phyloP scores from a whole-genome alignment of 2,113 vertebrate genomes.

The Struthidea cinerea region DNA sequence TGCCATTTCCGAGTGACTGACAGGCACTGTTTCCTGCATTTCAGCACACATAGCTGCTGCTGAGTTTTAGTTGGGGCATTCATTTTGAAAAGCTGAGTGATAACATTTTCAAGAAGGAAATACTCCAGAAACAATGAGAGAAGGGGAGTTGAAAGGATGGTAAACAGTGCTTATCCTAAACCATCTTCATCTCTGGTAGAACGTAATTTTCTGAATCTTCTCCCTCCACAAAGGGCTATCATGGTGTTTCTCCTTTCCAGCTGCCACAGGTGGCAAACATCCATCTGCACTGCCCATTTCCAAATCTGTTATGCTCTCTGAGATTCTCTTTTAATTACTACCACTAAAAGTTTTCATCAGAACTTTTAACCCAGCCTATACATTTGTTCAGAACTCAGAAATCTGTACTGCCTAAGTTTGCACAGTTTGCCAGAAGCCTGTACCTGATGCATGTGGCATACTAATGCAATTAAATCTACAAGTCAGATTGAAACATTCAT shows the following conservation, averaged over 20 bases:
- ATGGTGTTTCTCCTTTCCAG: not conserved
- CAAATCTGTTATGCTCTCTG: not conserved
- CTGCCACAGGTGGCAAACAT: not conserved
- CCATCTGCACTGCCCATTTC: not conserved
- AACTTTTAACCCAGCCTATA: not conserved
- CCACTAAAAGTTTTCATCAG: not conserved
- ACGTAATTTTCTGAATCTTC: not conserved
- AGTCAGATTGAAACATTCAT: not conserved
- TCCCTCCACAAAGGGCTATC: not conserved
- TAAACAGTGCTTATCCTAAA: not conserved
- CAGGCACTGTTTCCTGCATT: not conserved
- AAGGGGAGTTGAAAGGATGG: not conserved
- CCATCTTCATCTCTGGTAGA: not conserved
- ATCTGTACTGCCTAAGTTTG: not conserved
- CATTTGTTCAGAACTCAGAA: not conserved
- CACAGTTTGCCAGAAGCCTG: not conserved
- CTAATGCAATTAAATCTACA: not conserved
- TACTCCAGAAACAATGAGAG: not conserved
- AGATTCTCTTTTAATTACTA: not conserved
- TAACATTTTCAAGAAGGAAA: not conserved
- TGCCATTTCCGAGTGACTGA: not conserved
- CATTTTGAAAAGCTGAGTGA: not conserved
- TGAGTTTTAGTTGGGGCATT: not conserved
- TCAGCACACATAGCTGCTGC: not conserved
- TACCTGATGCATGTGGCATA: not conserved